A percentile compares a stretch with the other conserved stretches of the same genome.
These are phyloP conservation scores for Drosophila bipectinata DNA, from an alignment of 1,140 invertebrate species.

Conservation along the genomic window DNA sequence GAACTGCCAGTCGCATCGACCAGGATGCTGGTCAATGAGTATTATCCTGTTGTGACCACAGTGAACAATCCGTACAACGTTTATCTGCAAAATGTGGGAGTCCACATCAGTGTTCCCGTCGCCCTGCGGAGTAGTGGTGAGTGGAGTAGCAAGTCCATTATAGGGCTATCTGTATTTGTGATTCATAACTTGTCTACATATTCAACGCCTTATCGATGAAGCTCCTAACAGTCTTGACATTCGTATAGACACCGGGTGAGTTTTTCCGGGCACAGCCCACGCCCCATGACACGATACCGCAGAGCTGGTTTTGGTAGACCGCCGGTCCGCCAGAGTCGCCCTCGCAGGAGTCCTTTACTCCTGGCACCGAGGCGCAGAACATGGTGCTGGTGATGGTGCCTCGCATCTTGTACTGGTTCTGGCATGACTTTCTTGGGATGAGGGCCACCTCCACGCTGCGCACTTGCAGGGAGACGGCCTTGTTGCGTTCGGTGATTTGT, in stretches of 20 bases:
- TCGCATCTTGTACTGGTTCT: constrained; percentile 52
- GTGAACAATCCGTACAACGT: constrained; percentile 79
- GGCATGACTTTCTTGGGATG: constrained; percentile 54
- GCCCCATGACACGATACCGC: constrained; percentile 86
- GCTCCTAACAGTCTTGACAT: constrained; percentile 83
- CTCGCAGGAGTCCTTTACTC: constrained; percentile 69
- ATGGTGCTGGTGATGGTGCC: constrained; percentile 65
- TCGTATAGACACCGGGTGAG: constrained; percentile 85
- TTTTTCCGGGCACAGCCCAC: constrained; percentile 85
- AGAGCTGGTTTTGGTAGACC: constrained; percentile 84
- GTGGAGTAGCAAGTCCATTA: constrained; percentile 10
- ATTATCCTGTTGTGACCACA: constrained; percentile 72
- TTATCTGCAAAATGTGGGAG: constrained; percentile 76
- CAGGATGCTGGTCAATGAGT: constrained; percentile 82
- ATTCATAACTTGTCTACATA: constrained; percentile 28
- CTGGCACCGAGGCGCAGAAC: constrained; percentile 67
- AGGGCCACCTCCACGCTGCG: constrained; percentile 69
- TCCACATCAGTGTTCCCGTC: constrained; percentile 75
- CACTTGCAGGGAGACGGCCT: constrained; percentile 51
- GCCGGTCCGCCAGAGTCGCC: constrained; percentile 88
- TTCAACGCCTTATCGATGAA: constrained; percentile 71
- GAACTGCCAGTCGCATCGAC: constrained; percentile 12
- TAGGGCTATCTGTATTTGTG: background rate
- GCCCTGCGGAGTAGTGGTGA: constrained; percentile 74
- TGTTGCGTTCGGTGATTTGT: constrained; percentile 36